Conservation (phyloP, 2,888 invertebrate species). For the Cheilosia impressa region DNA sequence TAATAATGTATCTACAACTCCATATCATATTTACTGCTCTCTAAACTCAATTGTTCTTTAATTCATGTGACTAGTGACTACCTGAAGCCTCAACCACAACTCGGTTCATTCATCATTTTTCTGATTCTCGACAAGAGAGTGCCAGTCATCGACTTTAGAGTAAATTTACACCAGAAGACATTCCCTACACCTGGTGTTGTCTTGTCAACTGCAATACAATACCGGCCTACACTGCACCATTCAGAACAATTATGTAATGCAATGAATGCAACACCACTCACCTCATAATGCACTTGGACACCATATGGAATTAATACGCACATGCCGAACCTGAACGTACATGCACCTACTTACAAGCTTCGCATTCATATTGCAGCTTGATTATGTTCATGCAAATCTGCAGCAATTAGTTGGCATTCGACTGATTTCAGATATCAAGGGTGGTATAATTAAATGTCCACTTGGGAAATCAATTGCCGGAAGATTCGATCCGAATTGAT, state of each 20-base stretch:
- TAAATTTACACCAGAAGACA: slow-evolving; percentile 57
- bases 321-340: slow-evolving; percentile 10
- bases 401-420: slow-evolving; percentile 37
- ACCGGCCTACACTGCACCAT: slow-evolving; percentile 17
- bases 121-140: slow-evolving; percentile 13
- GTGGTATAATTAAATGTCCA: slow-evolving; percentile 30
- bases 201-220: slow-evolving; percentile 40
- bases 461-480: slow-evolving; percentile 32
- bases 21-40: slow-evolving; percentile 8
- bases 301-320: slow-evolving; percentile 32
- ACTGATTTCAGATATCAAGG: slow-evolving; percentile 4
- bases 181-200: slow-evolving; percentile 40
- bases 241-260: slow-evolving; percentile 46
- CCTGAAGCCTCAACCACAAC: slow-evolving; percentile 34
- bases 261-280: slow-evolving; percentile 60
- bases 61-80: slow-evolving; percentile 7
- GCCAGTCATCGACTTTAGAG: slow-evolving; percentile 66
- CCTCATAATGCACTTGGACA: slow-evolving; percentile 30
- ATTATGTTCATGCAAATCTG: slow-evolving; percentile 9
- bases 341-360: slow-evolving; percentile 21
- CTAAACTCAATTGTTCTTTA: slow-evolving; percentile 36
- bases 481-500: slow-evolving; percentile 51
- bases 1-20: too few relatives aligned
- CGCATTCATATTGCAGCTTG: slow-evolving; percentile 32
- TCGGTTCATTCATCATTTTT: slow-evolving; percentile 64